Conservation (phyloP, 2,888 invertebrate species). For the Zele albiditarsus region DNA sequence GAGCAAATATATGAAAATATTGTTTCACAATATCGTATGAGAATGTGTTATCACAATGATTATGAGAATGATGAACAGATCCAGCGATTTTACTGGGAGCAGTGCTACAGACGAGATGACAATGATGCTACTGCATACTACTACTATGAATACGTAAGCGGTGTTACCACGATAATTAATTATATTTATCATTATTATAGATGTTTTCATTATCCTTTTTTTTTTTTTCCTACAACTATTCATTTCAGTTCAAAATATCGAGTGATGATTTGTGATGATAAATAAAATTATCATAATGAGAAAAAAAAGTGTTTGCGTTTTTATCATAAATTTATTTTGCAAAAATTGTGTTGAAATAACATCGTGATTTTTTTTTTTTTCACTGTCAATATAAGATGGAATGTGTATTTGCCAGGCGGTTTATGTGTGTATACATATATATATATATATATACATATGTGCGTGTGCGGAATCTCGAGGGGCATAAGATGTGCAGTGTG, state of each 20-base stretch:
- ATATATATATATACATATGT: not conserved
- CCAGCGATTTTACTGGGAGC: slow-evolving; percentile 71
- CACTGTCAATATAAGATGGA: slow-evolving; percentile 13
- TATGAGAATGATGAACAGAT: slow-evolving; percentile 72
- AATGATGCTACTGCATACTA: slow-evolving; percentile 70
- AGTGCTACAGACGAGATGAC: slow-evolving; percentile 69
- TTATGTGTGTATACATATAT: not conserved
- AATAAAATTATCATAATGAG: not conserved
- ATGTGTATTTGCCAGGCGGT: slow-evolving; percentile 16
- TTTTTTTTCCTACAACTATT: not conserved
- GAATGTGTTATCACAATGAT: slow-evolving; percentile 71
- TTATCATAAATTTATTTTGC: not conserved
- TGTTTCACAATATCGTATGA: slow-evolving; percentile 70
- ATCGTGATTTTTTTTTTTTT: not conserved
- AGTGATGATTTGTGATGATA: slow-evolving; percentile 2
- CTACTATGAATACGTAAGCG: slow-evolving; percentile 72
- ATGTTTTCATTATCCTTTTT: not conserved
- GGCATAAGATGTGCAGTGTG: slow-evolving; percentile 5
- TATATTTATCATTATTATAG: not conserved
- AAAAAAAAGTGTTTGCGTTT: not conserved
- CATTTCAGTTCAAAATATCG: not conserved
- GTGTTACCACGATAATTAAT: slow-evolving; percentile 16
- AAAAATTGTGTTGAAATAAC: slow-evolving; percentile 1
- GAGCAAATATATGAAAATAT: slow-evolving; percentile 70
- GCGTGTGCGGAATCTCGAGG: slow-evolving; percentile 8